Base-by-base conservation (phyloP, 2,888 invertebrate species). In the Rhopalosiphum nymphaeae region DNA sequence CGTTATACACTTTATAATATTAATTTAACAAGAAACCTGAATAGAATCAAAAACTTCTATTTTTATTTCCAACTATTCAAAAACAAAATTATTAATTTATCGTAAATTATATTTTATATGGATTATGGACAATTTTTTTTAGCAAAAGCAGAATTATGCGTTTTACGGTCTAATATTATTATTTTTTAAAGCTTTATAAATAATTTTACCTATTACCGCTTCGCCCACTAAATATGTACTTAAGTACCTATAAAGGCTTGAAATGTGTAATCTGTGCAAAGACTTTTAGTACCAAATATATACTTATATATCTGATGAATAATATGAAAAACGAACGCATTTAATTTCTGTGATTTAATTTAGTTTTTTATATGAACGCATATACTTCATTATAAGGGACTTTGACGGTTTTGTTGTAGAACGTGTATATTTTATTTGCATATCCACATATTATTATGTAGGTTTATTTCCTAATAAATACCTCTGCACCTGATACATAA, bases 401-500 rank as follows among this genome's bases (percentile, higher is more conserved):
- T 16, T 91, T 42, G 7, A 42, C 42, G 46, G 42, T 21, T 91
- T 85, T 91, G 56, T 56, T 44, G 36, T 78, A 4, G 10, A 42
- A 42, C 11, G 44, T 7, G 5, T 36, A 91, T 29, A 53, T 78
- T 49, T 57, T 36, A 78, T 78, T 85, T 78, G 5, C 29, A 53
- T 53, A 53, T 85, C 44, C 25, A 25, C 11, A 9, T 42, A 56
- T 25, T 25, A 25, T 49, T 25, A 25, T 49, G 42, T 53, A 84
- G 25, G 36, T 36, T 91, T 91, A 53, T 84, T 56, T 21, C 29
- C 84, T 42, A 84, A n/a, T 42, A 85, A 91, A 91, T 56, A 57
- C n/a, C 85, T 36, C 85, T 36, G 78, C 16, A n/a, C 44, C 25
- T 85, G 56, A 61, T 61, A 42, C 36, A 87, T 61, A 86, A 61